Conservation (phyloP, 1,140 invertebrate genomes). For the Stegodyphus dumicola region DNA sequence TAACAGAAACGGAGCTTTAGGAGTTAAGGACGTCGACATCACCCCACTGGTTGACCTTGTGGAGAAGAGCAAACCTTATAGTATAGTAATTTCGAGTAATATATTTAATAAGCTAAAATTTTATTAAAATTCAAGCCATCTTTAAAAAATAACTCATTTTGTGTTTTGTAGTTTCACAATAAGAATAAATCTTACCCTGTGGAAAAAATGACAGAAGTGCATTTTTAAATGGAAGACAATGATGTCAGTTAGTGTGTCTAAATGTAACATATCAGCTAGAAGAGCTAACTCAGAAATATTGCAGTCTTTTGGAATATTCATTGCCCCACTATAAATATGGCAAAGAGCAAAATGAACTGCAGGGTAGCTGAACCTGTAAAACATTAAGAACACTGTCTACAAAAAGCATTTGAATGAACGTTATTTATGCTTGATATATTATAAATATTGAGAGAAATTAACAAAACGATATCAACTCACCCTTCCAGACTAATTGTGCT, state of each 20-base stretch:
- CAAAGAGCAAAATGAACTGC: slow-evolving; percentile 89
- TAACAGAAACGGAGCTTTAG: too few species aligned
- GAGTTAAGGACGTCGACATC: too few species aligned
- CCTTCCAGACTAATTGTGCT: slow-evolving; percentile 86
- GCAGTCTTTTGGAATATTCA: slow-evolving; percentile 83
- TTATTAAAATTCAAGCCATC: too few species aligned
- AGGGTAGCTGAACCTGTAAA: slow-evolving; percentile 80
- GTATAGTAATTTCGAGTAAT: too few species aligned
- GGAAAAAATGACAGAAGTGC: slow-evolving; percentile 91
- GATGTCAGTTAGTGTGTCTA: slow-evolving; percentile 90
- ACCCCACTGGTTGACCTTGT: too few species aligned
- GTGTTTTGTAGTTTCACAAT: background rate
- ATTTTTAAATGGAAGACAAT: slow-evolving; percentile 86
- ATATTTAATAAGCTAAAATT: too few species aligned
- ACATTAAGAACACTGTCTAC: slow-evolving; percentile 39
- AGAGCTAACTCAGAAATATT: slow-evolving; percentile 87
- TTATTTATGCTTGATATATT: background rate
- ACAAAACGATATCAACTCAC: slow-evolving; percentile 70
- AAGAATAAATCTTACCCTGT: slow-evolving; percentile 74
- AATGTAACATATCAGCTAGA: slow-evolving; percentile 85
- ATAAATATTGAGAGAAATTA: background rate
- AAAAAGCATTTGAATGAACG: background rate
- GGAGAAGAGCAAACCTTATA: too few species aligned
- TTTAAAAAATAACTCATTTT: too few species aligned
- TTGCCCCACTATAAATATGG: slow-evolving; percentile 91